Conservation (phyloP, 1,140 invertebrate species). For the Scaptomyza graminum region DNA sequence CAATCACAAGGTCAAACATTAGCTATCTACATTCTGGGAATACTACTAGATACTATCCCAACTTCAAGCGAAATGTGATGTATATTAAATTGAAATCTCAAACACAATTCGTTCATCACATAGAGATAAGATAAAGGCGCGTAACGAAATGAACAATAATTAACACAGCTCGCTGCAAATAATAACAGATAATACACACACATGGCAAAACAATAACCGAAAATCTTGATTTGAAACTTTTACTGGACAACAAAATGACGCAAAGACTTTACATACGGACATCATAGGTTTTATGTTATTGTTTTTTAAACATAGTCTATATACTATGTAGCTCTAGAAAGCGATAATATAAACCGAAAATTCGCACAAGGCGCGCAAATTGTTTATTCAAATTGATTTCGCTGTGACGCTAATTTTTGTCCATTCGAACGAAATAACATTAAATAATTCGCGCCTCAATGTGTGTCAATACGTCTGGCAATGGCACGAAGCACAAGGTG, state of each 20-base stretch:
- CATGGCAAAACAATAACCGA: constrained; percentile 13
- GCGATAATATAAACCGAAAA: constrained; percentile 57
- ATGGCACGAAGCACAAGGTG: constrained; percentile 28
- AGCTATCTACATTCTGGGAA: constrained; percentile 1
- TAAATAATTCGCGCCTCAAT: constrained; percentile 59
- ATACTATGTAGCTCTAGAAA: constrained; percentile 24
- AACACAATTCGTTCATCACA: constrained; percentile 39
- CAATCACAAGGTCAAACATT: constrained; percentile 61
- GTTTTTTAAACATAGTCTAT: not conserved
- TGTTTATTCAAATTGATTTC: constrained; percentile 76
- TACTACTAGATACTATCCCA: constrained; percentile 1
- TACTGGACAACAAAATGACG: constrained; percentile 9
- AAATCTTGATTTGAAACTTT: constrained; percentile 32
- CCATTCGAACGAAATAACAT: constrained; percentile 12
- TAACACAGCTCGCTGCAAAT: constrained; percentile 34
- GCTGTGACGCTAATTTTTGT: not conserved
- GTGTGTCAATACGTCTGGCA: constrained; percentile 56
- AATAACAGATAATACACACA: constrained; percentile 30
- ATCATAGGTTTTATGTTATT: not conserved
- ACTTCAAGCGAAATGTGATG: constrained; percentile 15
- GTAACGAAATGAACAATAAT: constrained; percentile 65
- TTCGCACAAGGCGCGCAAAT: constrained; percentile 37
- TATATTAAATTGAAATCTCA: constrained; percentile 37
- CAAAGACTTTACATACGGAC: constrained; percentile 16
- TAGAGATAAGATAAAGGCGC: constrained; percentile 62